Evolutionary conservation across 2,888 invertebrate genomes (phyloP).

Genomic region (Brachyptera risi): DNA sequence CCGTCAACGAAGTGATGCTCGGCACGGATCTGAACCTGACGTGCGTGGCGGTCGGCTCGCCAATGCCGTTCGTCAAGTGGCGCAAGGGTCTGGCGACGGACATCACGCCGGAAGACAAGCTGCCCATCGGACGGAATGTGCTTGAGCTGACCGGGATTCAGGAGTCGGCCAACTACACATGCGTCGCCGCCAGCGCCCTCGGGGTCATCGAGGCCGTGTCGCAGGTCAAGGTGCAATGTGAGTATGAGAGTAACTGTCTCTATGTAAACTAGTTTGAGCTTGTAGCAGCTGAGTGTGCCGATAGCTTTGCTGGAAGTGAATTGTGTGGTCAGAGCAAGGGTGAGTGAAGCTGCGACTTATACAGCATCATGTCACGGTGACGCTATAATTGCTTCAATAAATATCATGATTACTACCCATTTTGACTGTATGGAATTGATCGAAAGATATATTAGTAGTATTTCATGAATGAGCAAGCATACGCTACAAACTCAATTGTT

Average conservation of each 20-base stretch:
- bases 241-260: constrained; percentile 48
- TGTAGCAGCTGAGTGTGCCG: too few species aligned
- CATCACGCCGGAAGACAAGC: constrained; percentile 82
- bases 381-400: too few species aligned
- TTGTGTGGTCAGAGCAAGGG: too few species aligned
- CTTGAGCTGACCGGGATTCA: constrained; percentile 81
- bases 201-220: constrained; percentile 87
- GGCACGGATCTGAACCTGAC: constrained; percentile 89
- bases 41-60: constrained; percentile 96
- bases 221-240: constrained; percentile 94
- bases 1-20: constrained; percentile 83
- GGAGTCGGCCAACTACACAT: constrained; percentile 94
- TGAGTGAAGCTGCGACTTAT: too few species aligned
- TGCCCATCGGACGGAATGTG: constrained; percentile 81
- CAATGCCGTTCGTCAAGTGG: constrained; percentile 97
- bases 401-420: too few species aligned
- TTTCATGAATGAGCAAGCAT: too few species aligned
- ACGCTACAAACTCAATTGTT: too few species aligned
- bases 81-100: constrained; percentile 76
- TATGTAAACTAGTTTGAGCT: neutral
- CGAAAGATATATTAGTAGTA: too few species aligned
- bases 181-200: constrained; percentile 90
- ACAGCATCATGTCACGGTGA: too few species aligned
- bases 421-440: too few species aligned
- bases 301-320: too few species aligned